Conservation (phyloP, 2,113 vertebrate species). For the Carettochelys insculpta region DNA sequence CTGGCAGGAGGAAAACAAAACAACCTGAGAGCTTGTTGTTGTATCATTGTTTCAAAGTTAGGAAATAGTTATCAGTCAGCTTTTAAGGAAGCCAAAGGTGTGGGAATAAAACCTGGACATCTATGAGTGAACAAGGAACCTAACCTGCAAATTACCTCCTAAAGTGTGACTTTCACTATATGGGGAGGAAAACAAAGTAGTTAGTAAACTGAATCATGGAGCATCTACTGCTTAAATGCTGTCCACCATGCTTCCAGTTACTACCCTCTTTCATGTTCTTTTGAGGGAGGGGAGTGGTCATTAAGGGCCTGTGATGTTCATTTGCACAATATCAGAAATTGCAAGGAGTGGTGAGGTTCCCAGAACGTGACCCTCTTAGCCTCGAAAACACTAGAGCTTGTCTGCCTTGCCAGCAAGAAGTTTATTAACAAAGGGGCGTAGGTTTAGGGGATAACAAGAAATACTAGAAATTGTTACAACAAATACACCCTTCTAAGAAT, state of each 20-base stretch:
- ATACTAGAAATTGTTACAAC: neutral
- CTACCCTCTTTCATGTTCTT: neutral
- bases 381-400: neutral
- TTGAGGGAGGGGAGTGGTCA: accelerated
- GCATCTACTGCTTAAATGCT: neutral
- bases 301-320: neutral
- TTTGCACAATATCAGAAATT: no score
- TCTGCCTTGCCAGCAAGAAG: neutral
- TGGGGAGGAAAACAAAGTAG: neutral
- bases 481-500: neutral
- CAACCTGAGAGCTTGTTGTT: neutral
- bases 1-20: neutral
- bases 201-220: neutral
- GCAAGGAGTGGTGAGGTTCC: neutral
- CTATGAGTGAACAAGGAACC: neutral
- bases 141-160: neutral
- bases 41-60: neutral
- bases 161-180: neutral
- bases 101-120: neutral
- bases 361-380: neutral
- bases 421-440: neutral
- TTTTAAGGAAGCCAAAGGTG: neutral
- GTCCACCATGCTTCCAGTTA: neutral
- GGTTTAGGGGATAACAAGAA: neutral
- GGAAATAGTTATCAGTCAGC: neutral